Conservation (phyloP, 1,140 invertebrate species). For the Goniozus legneri region DNA sequence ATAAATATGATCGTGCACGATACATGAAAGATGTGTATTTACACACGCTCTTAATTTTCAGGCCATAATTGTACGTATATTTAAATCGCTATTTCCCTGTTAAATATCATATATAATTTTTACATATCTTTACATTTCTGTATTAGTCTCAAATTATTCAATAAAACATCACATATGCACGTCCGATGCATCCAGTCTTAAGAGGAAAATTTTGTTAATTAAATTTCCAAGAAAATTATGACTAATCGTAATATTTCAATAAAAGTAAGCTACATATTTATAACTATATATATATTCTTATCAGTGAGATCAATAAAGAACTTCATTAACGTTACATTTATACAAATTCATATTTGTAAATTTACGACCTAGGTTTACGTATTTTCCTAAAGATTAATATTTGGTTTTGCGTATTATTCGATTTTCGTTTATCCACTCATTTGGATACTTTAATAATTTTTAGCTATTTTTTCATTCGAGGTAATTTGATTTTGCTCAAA, state of each 20-base stretch:
- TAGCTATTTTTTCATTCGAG: conserved; percentile 45
- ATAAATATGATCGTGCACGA: conserved; percentile 45
- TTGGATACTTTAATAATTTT: conserved; percentile 10
- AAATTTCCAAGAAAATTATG: conserved; percentile 25
- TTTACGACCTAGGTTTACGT: conserved; percentile 30
- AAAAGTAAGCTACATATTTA: conserved; percentile 21
- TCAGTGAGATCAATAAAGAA: conserved; percentile 46
- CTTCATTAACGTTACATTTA: conserved; percentile 40
- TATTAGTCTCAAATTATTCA: conserved; percentile 12
- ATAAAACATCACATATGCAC: conserved; percentile 33
- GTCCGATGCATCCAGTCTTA: conserved; percentile 31
- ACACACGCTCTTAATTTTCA: conserved; percentile 41
- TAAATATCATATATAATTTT: conserved; percentile 29
- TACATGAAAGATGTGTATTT: conserved; percentile 42
- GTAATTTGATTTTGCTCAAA: conserved; percentile 55
- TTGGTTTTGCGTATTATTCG: conserved; percentile 40
- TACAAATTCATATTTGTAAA: conserved; percentile 38
- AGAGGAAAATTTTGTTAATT: conserved; percentile 29
- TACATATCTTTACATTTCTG: conserved; percentile 34
- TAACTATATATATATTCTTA: conserved; percentile 20
- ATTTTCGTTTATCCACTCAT: conserved; percentile 7
- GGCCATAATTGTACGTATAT: conserved; percentile 45
- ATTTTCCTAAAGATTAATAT: conserved; percentile 42
- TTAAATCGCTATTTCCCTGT: conserved; percentile 11
- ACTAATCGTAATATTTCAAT: conserved; percentile 24